Conservation (phyloP, 1,140 invertebrate species). For the Panagrolaimus sp. region DNA sequence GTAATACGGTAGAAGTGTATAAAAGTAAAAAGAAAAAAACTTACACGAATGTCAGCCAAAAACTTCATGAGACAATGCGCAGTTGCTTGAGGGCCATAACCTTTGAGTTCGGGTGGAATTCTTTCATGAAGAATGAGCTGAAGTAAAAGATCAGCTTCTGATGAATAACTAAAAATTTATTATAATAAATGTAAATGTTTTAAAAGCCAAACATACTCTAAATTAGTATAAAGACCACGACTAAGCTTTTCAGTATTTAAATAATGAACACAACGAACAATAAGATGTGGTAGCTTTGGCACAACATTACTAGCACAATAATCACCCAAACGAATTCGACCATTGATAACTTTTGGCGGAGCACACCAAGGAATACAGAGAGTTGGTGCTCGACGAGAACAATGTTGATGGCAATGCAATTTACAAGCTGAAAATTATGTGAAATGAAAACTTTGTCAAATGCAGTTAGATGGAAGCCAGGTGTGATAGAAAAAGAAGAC, state of each 20-base stretch:
- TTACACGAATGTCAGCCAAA: conserved; percentile 3
- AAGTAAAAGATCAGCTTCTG: not conserved
- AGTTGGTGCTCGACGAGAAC: conserved; percentile 22
- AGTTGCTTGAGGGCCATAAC: conserved; percentile 56
- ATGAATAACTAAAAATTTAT: not conserved
- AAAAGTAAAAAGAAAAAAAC: not conserved
- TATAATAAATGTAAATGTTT: conserved; percentile 30
- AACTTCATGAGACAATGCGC: conserved; percentile 69
- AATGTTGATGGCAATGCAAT: conserved; percentile 27
- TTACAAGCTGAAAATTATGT: conserved; percentile 26
- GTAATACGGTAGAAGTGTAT: not conserved
- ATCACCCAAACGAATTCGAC: conserved; percentile 29
- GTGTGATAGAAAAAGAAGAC: too few relatives aligned
- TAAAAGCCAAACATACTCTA: not conserved
- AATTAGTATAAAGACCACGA: conserved; percentile 70
- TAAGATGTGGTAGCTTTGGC: conserved; percentile 84
- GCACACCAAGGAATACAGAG: conserved; percentile 33
- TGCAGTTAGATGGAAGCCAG: too few relatives aligned
- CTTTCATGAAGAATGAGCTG: conserved; percentile 17
- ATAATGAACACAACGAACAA: conserved; percentile 89
- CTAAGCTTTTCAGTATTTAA: conserved; percentile 76
- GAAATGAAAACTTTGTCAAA: too few relatives aligned
- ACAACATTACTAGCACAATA: conserved; percentile 64
- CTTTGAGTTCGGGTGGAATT: conserved; percentile 71
- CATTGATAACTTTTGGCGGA: conserved; percentile 6